Evolutionary conservation across 2,113 vertebrate genomes (phyloP), one percentile per base, ranked within the genome.

Genomic region (Rhegmatorhina hoffmannsi): DNA sequence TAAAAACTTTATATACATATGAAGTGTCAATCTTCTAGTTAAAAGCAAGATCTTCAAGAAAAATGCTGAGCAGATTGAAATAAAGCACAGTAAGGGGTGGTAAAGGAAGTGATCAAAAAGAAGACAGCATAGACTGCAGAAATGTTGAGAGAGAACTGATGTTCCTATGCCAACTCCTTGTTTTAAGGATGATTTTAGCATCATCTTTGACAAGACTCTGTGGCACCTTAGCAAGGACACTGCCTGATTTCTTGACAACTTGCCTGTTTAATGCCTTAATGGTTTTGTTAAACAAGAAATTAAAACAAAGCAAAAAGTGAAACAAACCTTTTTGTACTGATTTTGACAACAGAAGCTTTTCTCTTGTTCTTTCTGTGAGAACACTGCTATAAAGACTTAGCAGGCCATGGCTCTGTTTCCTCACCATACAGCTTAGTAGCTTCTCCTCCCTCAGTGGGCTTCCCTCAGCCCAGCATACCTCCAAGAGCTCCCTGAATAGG

Each of bases 401-500:
- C 6, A 99, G 93, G 16, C 94, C 85, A 16, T 96, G 94, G 28
- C 96, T 97, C 5, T 85, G 94, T 49, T 98, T 98, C 70, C 98
- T 98, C 14, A 99, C 95, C 95, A 99, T 87, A 68, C 98, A 98
- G 96, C 98, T 92, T 44, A 99, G 98, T 23, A 99, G 83, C 70
- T 86, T 98, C 95, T 99, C 99, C 92, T 99, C 99, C 24, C 23
- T 97, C 60, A 99, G 96, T 4, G 96, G 92, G 43, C 94, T 97
- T 52, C 89, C 96, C 44, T 97, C 98, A 2, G 96, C 88, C 58
- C 97, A 97, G 92, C 98, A 98, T 23, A 98, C 95, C 31, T 97
- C 97, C 96, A 99, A 98, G 43, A 99, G 97, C 11, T 98, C 98
- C 64, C 98, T 98, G 75, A 98, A 99, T 17, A 99, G 97, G 6